phyloP scores from a whole-genome alignment of 2,113 vertebrate species.

The Ellobius talpinus region DNA sequence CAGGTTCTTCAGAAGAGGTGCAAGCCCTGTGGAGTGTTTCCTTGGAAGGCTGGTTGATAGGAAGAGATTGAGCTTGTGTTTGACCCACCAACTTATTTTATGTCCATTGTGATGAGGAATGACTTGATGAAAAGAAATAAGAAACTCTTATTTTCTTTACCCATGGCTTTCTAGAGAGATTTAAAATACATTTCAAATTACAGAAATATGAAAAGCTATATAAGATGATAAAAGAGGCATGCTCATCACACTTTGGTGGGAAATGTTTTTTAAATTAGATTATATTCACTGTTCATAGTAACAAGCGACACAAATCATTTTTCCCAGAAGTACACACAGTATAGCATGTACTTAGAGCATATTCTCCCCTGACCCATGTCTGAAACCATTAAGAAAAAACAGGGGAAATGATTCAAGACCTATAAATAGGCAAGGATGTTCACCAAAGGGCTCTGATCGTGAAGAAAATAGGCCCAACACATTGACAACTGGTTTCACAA shows the following conservation, averaged over 20 bases:
- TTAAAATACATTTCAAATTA: constrained; percentile 34
- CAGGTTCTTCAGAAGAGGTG: not conserved
- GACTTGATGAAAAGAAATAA: not conserved
- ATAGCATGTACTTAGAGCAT: not conserved
- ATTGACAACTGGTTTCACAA: not conserved
- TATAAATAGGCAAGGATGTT: too few species aligned
- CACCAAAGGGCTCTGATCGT: not conserved
- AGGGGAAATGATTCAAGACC: not conserved
- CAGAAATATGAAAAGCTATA: constrained; percentile 27
- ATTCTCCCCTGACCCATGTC: not conserved
- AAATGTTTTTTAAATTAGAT: not conserved
- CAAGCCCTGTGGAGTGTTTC: not conserved
- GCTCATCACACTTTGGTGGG: not conserved
- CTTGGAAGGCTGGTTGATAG: not conserved
- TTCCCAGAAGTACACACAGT: not conserved
- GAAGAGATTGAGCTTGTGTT: constrained; percentile 2
- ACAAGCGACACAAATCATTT: not conserved
- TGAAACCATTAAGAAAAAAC: not conserved
- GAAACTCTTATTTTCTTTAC: constrained; percentile 36
- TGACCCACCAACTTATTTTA: constrained; percentile 52
- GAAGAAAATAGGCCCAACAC: not conserved
- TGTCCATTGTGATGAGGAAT: constrained; percentile 14
- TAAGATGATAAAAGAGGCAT: constrained; percentile 12
- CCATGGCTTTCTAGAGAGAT: constrained; percentile 23
- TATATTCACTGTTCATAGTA: not conserved